Evolutionary conservation across 2,113 vertebrate species (phyloP).

Genomic region (Poeciliopsis prolifica): DNA sequence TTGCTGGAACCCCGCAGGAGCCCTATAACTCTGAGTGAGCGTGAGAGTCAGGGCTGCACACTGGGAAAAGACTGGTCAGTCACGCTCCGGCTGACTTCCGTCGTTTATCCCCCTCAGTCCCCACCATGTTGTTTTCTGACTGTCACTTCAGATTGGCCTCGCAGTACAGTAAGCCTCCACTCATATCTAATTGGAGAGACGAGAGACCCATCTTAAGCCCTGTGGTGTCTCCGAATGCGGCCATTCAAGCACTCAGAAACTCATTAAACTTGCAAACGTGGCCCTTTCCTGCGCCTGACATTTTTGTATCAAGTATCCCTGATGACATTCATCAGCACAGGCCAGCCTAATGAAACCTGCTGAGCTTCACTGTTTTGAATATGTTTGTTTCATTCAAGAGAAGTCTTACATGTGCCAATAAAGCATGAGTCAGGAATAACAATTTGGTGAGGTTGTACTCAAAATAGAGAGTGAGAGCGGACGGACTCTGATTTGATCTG

Average conservation of each 20-base stretch:
- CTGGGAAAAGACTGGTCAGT: slow-evolving; percentile 63
- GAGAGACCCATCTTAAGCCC: slow-evolving; percentile 46
- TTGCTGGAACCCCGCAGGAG: not conserved
- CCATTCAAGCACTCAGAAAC: slow-evolving; percentile 53
- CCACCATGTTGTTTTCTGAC: slow-evolving; percentile 60
- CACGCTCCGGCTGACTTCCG: slow-evolving; percentile 62
- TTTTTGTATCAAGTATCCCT: slow-evolving; percentile 33
- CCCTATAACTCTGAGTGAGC: slow-evolving; percentile 20
- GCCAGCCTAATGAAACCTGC: slow-evolving; percentile 24
- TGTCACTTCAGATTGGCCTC: slow-evolving; percentile 69
- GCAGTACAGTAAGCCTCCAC: slow-evolving; percentile 59
- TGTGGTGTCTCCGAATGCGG: slow-evolving; percentile 23
- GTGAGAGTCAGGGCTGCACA: slow-evolving; percentile 38
- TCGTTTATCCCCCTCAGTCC: slow-evolving; percentile 58
- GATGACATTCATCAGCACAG: slow-evolving; percentile 30
- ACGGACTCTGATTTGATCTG: not conserved
- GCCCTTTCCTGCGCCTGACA: slow-evolving; percentile 51
- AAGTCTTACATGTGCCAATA: not conserved
- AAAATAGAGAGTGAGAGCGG: not conserved
- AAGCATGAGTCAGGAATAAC: slow-evolving; percentile 11
- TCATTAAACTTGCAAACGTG: slow-evolving; percentile 49
- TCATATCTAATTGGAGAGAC: slow-evolving; percentile 64
- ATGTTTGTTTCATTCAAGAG: slow-evolving; percentile 6
- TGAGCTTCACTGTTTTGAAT: slow-evolving; percentile 2
- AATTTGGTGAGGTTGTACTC: not conserved